These are phyloP conservation scores for Drosophila merina DNA, from an alignment of 2,888 invertebrate species.

Conservation along the genomic window DNA sequence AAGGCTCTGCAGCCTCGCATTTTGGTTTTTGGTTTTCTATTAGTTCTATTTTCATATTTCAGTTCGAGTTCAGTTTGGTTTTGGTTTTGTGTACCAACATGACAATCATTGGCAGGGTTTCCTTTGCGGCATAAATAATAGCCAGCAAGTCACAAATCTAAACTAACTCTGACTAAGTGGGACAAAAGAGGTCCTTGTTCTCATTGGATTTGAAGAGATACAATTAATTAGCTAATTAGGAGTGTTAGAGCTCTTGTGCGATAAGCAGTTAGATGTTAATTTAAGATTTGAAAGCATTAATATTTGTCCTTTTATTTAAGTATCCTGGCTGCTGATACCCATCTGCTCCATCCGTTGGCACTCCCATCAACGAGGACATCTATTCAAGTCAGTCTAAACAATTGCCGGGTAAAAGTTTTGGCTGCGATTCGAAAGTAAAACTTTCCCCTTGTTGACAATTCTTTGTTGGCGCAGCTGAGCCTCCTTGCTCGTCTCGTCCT, in stretches of 20 bases:
- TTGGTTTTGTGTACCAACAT: conserved; percentile 42
- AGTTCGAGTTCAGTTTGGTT: neutral
- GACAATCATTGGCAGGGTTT: conserved; percentile 47
- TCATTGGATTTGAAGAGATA: conserved; percentile 4
- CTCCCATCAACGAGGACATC: conserved; percentile 33
- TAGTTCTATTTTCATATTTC: conserved; percentile 23
- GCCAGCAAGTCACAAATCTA: conserved; percentile 29
- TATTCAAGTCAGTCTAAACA: conserved; percentile 40
- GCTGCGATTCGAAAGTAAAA: conserved; percentile 66
- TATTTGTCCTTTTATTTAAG: neutral
- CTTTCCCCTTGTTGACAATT: conserved; percentile 58
- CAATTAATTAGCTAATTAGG: conserved; percentile 40
- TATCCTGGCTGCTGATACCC: conserved; percentile 1
- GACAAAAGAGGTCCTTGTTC: neutral
- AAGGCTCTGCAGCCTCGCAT: conserved; percentile 41
- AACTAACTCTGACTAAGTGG: neutral
- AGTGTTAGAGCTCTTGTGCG: neutral
- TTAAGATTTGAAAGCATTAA: neutral
- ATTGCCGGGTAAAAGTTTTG: conserved; percentile 52
- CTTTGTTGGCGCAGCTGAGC: conserved; percentile 47
- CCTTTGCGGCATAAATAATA: conserved; percentile 41
- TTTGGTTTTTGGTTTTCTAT: conserved; percentile 17
- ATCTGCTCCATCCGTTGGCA: conserved; percentile 12
- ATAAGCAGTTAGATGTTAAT: neutral
- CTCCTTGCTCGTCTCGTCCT: conserved; percentile 9